Conservation (phyloP, 2,888 invertebrate genomes). For the Melikaiella ostensackeni region DNA sequence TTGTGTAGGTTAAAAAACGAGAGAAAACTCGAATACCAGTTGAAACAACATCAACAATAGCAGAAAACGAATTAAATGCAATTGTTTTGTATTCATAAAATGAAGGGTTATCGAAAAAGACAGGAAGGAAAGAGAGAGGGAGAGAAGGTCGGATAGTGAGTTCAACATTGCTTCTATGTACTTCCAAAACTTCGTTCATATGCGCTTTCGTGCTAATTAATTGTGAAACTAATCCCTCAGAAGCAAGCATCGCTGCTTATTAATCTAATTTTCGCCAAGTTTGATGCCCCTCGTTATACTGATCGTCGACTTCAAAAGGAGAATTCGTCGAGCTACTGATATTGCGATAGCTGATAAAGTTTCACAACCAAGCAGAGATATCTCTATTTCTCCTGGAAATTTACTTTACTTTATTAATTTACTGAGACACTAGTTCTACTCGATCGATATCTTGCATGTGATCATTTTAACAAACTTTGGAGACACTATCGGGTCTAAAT, state of each 20-base stretch:
- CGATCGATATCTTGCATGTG: background rate
- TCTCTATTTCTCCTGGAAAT: background rate
- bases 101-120: constrained; percentile 36
- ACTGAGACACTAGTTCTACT: background rate
- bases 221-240: constrained; percentile 26
- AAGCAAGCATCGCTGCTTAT: constrained; percentile 35
- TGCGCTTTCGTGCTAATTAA: constrained; percentile 32
- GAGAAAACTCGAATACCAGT: constrained; percentile 21
- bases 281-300: constrained; percentile 31
- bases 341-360: background rate
- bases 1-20: constrained; percentile 41
- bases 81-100: too few relatives aligned
- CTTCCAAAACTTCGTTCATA: constrained; percentile 30
- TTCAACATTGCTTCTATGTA: constrained; percentile 32
- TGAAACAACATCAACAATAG: constrained; percentile 3
- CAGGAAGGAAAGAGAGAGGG: constrained; percentile 34
- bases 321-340: constrained; percentile 9
- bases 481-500: constrained; percentile 1
- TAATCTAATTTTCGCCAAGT: constrained; percentile 38
- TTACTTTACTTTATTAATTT: background rate
- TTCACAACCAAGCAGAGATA: background rate
- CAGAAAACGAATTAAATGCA: background rate
- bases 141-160: constrained; percentile 43
- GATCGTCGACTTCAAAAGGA: constrained; percentile 28
- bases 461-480: background rate